Base-by-base conservation (phyloP, 2,797 vertebrate genomes). In the Euthynnus affinis region DNA sequence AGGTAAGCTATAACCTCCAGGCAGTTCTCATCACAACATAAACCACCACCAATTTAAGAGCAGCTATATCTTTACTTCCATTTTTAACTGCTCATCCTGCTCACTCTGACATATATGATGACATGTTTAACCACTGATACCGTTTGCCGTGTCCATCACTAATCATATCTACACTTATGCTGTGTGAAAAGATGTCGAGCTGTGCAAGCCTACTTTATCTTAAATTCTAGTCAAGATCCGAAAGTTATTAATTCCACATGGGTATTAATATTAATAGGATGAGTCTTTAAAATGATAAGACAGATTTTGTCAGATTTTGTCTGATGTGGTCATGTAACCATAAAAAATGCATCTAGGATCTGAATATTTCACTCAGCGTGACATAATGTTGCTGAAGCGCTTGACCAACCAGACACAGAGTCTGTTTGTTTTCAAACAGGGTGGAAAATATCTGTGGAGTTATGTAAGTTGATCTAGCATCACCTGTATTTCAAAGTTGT, bases 331-430 rank as follows among this genome's bases (percentile, higher is more conserved):
- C 44, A 42, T 23, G 5, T 51, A 42, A 14, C 22, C 49, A 23
- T 56, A 15, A 34, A 52, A 69, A 51, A 74, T 49, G 1, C 0
- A 68, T 56, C n/a, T 15, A n/a, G 23, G 51, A 20, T 40, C 3
- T 71, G 12, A 72, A 60, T 55, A 46, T 66, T 66, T 78, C 53
- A 71, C 32, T 42, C 14, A 9, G 4, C 65, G 46, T 34, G 14
- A 25, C 51, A 44, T 44, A 10, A 42, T 32, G 27, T 18, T 20
- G n/a, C 25, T 25, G 13, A 22, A 57, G 51, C 0, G 4, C 23
- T 53, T 46, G 17, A 66, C 56, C 64, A 53, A 20, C n/a, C 25
- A 57, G 42, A 40, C 13, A 32, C 52, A 4, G 27, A 22, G 3
- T 7, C 13, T 58, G 44, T 23, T 37, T 56, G 20, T 40, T 37